A percentile compares a stretch with the other conserved stretches of the same genome.
These are phyloP conservation scores for Gallinago media DNA, from an alignment of 2,113 vertebrate genomes.

Conservation along the genomic window DNA sequence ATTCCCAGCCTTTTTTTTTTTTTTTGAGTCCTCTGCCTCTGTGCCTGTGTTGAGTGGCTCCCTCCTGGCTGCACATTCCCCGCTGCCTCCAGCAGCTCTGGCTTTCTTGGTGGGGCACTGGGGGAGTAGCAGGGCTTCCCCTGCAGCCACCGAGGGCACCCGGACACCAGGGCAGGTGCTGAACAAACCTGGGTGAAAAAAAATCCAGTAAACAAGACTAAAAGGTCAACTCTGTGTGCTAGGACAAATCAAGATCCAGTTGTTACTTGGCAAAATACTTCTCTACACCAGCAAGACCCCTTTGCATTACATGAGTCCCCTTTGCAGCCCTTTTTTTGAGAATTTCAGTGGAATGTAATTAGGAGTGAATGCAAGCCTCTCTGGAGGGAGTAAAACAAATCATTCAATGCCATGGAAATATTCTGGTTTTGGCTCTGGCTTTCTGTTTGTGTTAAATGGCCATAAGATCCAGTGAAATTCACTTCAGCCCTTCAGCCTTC, in stretches of 20 bases:
- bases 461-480: neutral
- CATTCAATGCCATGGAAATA: neutral
- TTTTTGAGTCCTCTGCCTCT: neutral
- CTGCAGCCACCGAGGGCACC: neutral
- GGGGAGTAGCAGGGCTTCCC: neutral
- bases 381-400: neutral
- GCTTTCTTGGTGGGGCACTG: neutral
- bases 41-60: fast-evolving
- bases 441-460: neutral
- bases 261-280: neutral
- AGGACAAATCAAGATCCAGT: neutral
- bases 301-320: neutral
- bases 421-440: neutral
- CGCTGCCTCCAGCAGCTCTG: neutral
- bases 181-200: neutral
- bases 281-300: neutral
- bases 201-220: neutral
- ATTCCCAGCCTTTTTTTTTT: neutral
- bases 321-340: neutral
- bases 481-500: neutral
- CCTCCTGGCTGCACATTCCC: neutral
- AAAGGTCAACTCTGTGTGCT: neutral
- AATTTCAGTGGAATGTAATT: neutral
- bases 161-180: neutral
- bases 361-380: neutral